Conservation (phyloP, 2,113 vertebrate genomes). For the Perca fluviatilis region DNA sequence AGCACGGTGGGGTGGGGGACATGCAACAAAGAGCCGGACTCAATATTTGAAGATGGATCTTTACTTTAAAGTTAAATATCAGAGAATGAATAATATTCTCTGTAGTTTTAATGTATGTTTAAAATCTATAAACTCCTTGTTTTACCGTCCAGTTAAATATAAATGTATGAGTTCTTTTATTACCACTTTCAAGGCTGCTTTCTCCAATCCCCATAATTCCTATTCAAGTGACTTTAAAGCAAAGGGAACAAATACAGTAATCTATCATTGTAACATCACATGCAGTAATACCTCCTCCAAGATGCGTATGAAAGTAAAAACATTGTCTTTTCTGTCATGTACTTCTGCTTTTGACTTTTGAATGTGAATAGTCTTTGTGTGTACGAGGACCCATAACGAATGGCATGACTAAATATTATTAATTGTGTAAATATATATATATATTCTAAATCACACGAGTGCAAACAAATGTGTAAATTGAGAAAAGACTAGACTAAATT, state of each 20-base stretch:
- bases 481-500: constrained; percentile 30
- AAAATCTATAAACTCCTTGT: not conserved
- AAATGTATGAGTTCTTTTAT: not conserved
- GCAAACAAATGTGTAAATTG: constrained; percentile 33
- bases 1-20: not conserved
- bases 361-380: constrained; percentile 53
- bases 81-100: not conserved
- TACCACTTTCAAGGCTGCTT: constrained; percentile 5
- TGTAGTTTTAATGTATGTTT: not conserved
- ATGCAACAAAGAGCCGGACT: not conserved
- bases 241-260: constrained; percentile 35
- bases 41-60: not conserved
- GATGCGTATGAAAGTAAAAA: constrained; percentile 23
- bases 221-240: constrained; percentile 51
- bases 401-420: constrained; percentile 57
- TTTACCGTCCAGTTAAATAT: constrained; percentile 11
- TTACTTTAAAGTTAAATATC: not conserved
- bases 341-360: constrained; percentile 44
- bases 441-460: constrained; percentile 13
- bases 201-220: constrained; percentile 4
- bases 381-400: constrained; percentile 35
- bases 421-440: constrained; percentile 59
- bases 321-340: constrained; percentile 46
- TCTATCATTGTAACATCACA: constrained; percentile 4
- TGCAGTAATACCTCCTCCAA: constrained; percentile 32